Percentiles rank a stretch among this genome's conserved stretches.
These are phyloP conservation scores for Leptosomus discolor DNA, from an alignment of 2,113 vertebrate species.

Conservation along the genomic window DNA sequence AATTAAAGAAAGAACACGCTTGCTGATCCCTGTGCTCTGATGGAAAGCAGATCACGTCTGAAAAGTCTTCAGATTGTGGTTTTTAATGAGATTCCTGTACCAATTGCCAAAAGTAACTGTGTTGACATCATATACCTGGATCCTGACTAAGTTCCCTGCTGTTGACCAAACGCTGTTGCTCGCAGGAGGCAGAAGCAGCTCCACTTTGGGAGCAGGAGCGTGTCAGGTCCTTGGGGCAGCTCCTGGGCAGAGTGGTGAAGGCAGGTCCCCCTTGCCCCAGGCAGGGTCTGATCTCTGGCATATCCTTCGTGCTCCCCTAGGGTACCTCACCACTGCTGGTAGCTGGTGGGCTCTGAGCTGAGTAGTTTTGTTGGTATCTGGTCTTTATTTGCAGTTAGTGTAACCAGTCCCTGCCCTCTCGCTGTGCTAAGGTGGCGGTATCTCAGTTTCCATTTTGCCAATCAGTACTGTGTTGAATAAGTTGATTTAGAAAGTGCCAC, in stretches of 20 bases:
- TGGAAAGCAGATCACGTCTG: not conserved
- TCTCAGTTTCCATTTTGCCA: rapidly evolving
- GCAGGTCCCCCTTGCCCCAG: no score
- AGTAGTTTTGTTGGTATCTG: not conserved
- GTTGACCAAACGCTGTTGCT: not conserved
- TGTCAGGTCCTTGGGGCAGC: not conserved
- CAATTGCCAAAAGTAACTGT: not conserved
- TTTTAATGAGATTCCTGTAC: not conserved
- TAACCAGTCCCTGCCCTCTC: not conserved
- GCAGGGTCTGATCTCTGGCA: not conserved
- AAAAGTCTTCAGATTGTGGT: not conserved
- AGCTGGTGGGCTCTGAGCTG: not conserved
- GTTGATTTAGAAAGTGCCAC: not conserved
- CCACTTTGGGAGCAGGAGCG: not conserved
- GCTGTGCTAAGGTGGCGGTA: not conserved
- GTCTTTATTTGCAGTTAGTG: not conserved
- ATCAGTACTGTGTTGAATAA: rapidly evolving
- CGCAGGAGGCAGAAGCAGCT: not conserved
- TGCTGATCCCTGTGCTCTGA: not conserved
- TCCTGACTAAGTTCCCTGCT: not conserved
- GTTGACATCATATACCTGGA: not conserved
- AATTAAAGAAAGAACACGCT: not conserved
- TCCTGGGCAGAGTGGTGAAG: not conserved
- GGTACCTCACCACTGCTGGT: not conserved
- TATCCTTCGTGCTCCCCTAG: not conserved